Evolutionary conservation across 2,113 vertebrate genomes (phyloP), one percentile per base, ranked within the genome.

Genomic region (Channa argus): DNA sequence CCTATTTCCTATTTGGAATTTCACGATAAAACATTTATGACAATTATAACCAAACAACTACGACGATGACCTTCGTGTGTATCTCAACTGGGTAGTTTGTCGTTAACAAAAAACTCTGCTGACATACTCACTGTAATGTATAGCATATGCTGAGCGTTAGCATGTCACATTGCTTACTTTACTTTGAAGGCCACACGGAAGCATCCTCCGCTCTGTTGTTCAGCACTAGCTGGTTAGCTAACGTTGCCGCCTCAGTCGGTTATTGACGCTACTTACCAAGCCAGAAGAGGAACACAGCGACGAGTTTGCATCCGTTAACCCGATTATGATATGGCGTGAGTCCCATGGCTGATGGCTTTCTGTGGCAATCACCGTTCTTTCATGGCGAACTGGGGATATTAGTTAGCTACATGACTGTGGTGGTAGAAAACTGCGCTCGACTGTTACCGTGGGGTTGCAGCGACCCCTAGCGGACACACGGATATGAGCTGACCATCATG

Each of bases 221-320:
- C 70, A 8, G 0, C 45, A 51, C 36, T 84, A 79, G 60, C 39
- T 1, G n/a, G 24, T 44, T 60, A 77, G 88, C 84, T 86, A 77
- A 62, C 49, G 3, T 9, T 33, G n/a, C 47, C 2, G 11, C 8
- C 7, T 54, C 4, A 5, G 13, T 0, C 1, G 6, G 3, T 37
- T 2, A 10, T 24, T 33, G 5, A 24, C 3, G 2, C 24, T 39
- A 86, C 89, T 92, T 82, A 92, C 91, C 88, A 0, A 89, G 33
- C 38, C 74, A 83, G 3, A 86, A 55, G 4, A 91, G 79, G 15
- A 89, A 55, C 59, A 58, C 39, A 2, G 70, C 60, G 46, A 87
- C 46, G 54, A 89, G 43, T 71, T 62, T 80, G 47, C 52, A 76
- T 67, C 63, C 75, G 6, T 50, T 50, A 49, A 68, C 9, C 43